Evolutionary conservation across 1,140 invertebrate species (phyloP), one percentile per base, ranked within the genome.

Genomic region (Drosophila rufa): DNA sequence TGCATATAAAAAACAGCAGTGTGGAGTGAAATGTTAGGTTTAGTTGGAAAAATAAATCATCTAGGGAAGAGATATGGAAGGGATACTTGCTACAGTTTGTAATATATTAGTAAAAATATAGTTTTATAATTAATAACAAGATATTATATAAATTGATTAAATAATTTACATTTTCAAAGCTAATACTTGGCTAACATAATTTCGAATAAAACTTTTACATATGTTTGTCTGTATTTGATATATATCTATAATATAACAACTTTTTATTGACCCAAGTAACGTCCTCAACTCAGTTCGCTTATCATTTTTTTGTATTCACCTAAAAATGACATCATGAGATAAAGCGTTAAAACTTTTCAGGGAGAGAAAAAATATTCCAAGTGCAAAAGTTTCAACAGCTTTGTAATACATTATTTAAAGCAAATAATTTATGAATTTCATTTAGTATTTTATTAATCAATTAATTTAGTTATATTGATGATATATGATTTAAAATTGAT

Each of bases 271-370:
- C 9, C 33, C 8, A 38, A 36, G 51, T 55, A 14, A 38, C 38
- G 7, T 33, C 51, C 19, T 55, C 51, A 38, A 55, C 38, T 38
- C 51, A 55, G 14, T 30, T 38, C 17, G 51, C 51, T 55, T 55
- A 55, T 55, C 51, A 55, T 4, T 33, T 55, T 55, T 55, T 42
- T 36, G 19, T 38, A 55, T 38, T 15, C 14, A 5, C 33, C 22
- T 55, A 15, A 55, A 55, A 17, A 55, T 55, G 51, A 55, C 51
- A 55, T 55, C 51, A 55, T 55, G 33, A 55, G 51, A 55, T 55
- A 55, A 55, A 55, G 51, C 33, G 22, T 38, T 38, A 2, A 1
- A 55, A 22, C 33, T 19, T 53, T 53, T 33, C 3, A 12, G 36
- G 4, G 36, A 38, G 14, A 38, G 8, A 38, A 38, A 38, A 8